Conservation (phyloP, 2,888 invertebrate species). For the Ptilodon capucinus region DNA sequence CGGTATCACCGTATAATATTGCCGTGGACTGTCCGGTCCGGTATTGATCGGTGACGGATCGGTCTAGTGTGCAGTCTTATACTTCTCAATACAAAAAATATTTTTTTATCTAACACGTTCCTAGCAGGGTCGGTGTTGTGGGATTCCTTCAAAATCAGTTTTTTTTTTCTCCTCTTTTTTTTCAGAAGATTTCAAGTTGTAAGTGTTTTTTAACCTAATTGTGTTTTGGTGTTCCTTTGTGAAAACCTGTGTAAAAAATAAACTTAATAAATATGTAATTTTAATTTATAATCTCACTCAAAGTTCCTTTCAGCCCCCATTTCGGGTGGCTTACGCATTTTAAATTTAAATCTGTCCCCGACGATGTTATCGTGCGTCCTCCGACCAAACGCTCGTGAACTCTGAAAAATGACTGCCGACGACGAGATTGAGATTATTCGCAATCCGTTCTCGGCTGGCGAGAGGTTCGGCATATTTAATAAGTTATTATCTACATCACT, state of each 20-base stretch:
- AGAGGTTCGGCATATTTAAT: slow-evolving; percentile 72
- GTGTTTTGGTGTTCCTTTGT: too few species aligned
- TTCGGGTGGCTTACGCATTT: slow-evolving; percentile 55
- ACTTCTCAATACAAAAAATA: too few species aligned
- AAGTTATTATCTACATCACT: slow-evolving; percentile 66
- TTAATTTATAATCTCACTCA: slow-evolving; percentile 38
- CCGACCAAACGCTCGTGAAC: slow-evolving; percentile 47
- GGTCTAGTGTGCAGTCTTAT: too few species aligned
- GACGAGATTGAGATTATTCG: slow-evolving; percentile 69
- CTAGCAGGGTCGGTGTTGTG: too few species aligned
- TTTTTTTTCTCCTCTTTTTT: too few species aligned
- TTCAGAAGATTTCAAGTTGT: too few species aligned
- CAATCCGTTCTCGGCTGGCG: slow-evolving; percentile 58
- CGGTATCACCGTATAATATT: too few species aligned
- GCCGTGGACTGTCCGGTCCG: too few species aligned
- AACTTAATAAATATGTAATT: slow-evolving; percentile 34
- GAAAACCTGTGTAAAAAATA: slow-evolving; percentile 4
- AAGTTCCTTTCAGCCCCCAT: slow-evolving; percentile 43
- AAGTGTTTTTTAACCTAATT: too few species aligned
- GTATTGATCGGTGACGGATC: too few species aligned
- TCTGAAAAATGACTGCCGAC: slow-evolving; percentile 63
- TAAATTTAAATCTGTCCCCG: slow-evolving; percentile 56
- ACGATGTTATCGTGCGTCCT: slow-evolving; percentile 56
- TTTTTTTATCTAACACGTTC: too few species aligned
- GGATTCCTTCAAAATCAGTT: too few species aligned